Evolutionary conservation across 2,888 invertebrate species (phyloP).

Genomic region (Callosobruchus maculatus): DNA sequence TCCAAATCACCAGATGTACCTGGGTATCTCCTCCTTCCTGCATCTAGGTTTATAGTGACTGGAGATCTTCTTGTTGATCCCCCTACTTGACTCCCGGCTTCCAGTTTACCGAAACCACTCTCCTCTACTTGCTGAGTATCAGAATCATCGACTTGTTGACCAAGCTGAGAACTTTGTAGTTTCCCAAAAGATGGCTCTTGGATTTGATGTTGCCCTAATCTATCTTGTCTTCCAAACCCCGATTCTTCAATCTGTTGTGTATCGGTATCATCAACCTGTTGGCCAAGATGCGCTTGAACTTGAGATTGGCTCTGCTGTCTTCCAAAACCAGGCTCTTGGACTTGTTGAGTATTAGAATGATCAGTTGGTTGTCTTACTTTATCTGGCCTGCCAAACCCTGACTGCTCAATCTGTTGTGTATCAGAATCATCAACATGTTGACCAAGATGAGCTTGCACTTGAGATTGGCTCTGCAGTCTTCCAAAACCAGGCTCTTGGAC

Average conservation of each 20-base stretch:
- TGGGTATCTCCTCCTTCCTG: background rate
- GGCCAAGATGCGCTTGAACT: slow-evolving; percentile 10
- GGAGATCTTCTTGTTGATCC: background rate
- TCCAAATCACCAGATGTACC: slow-evolving; percentile 20
- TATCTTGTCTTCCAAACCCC: slow-evolving; percentile 12
- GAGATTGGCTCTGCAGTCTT: slow-evolving; percentile 15
- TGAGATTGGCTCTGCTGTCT: slow-evolving; percentile 3
- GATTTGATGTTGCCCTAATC: slow-evolving; percentile 12
- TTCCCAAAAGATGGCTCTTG: slow-evolving; percentile 6
- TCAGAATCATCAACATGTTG: slow-evolving; percentile 15
- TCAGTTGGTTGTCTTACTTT: background rate
- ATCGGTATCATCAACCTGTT: slow-evolving; percentile 13
- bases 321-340: slow-evolving; percentile 6
- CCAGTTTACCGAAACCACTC: slow-evolving; percentile 1
- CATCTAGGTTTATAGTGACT: background rate
- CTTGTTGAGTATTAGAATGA: slow-evolving; percentile 1
- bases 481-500: slow-evolving; percentile 10
- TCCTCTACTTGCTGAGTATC: slow-evolving; percentile 14
- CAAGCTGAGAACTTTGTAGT: slow-evolving; percentile 5
- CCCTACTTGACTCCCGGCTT: background rate
- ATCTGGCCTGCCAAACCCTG: slow-evolving; percentile 1
- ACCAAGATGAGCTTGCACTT: slow-evolving; percentile 8
- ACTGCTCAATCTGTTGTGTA: slow-evolving; percentile 9
- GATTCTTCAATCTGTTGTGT: slow-evolving; percentile 13
- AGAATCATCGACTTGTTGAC: slow-evolving; percentile 14